These are phyloP conservation scores for Saguinus imperator DNA, from an alignment of 2,113 vertebrate genomes.

Conservation along the genomic window DNA sequence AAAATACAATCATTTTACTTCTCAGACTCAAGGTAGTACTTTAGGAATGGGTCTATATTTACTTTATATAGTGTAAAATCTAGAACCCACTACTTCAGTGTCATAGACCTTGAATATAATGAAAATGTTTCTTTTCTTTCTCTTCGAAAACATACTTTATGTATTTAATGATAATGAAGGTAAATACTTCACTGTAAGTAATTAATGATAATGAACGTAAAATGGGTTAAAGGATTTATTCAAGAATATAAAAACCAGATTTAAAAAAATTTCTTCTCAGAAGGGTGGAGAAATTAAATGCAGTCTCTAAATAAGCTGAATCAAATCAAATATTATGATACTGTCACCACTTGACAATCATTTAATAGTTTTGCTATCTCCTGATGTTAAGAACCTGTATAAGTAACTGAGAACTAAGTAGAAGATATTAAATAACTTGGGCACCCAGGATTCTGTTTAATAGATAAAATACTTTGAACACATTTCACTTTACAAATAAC, in stretches of 20 bases:
- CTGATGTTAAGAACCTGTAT: background rate
- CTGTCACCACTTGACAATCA: background rate
- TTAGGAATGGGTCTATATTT: background rate
- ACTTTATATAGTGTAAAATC: background rate
- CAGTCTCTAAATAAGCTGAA: background rate
- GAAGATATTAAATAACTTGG: background rate
- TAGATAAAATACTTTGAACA: background rate
- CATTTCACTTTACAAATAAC: conserved; percentile 26
- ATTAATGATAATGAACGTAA: background rate
- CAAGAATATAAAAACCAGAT: background rate
- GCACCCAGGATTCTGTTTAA: background rate
- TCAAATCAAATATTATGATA: conserved; percentile 19
- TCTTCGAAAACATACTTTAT: background rate
- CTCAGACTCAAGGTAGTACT: background rate
- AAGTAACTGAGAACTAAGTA: conserved; percentile 34
- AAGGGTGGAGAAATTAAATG: background rate
- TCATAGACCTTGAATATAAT: background rate
- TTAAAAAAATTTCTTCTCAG: too few relatives aligned
- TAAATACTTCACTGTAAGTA: background rate
- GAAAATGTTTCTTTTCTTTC: background rate
- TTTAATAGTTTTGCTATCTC: background rate
- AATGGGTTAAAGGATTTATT: conserved; percentile 32
- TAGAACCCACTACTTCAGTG: background rate
- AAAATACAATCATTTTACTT: conserved; percentile 23
- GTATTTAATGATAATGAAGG: background rate